Evolutionary conservation across 92 coral and sea anemone species (phyloP), one percentile per base, ranked within the genome.

Genomic region (Epizoanthus fatuus): DNA sequence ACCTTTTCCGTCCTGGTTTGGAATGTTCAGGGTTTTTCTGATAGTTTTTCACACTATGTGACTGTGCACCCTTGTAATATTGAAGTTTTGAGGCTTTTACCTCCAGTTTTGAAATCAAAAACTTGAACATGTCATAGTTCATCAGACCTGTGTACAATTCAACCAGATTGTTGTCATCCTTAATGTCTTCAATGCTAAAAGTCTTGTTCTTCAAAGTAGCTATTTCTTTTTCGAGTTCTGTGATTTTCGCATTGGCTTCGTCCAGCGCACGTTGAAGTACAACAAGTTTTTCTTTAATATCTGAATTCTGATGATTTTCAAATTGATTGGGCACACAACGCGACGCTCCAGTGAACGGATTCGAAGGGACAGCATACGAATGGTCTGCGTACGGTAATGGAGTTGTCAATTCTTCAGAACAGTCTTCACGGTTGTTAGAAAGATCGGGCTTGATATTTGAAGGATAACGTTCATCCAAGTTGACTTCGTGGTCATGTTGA

Each of bases 1-100:
- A 53, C 69, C 90, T 74, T 38, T 85, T 52, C 47, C 86, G 81
- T 12, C 95, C 88, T 16, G 95, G 92, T 60, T 88, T 84, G 10
- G 56, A 4, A n/a, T 74, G 68, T 56, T 60, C 70, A 35, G 69
- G 25, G 86, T n/a, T 62, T 59, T 20, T 39, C 42, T 52, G 12
- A 53, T 25, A 42, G 47, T 42, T 42, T 42, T 42, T 4, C 47
- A 3, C 47, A 42, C 47, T 42, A 7, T 42, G 6, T 42, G 47
- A 2, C 42, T 51, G 54, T 51, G 76, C 15, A 0, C 81, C 90
- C 32, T 74, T 72, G 76, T 80, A 80, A 86, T 71, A 87, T 51
- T 80, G 86, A 7, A 80, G 79, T 57, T 87, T 87, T 29, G 39
- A 2, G 58, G 68, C 65, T 67, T 80, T 87, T 2, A 22, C 63